phyloP scores from a whole-genome alignment of 1,140 invertebrate genomes.

The Galendromus occidentalis region DNA sequence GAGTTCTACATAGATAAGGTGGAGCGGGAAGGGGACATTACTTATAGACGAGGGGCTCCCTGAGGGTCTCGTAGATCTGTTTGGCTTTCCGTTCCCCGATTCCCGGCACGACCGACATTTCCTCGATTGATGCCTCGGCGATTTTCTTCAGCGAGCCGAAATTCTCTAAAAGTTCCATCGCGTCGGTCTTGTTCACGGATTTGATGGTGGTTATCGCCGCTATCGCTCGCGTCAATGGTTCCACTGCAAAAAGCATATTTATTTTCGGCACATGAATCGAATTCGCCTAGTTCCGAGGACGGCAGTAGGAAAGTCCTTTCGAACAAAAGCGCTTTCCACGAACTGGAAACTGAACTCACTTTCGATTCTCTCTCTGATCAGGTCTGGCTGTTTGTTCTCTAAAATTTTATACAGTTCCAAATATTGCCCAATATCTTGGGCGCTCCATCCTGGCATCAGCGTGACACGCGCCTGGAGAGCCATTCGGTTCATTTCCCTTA shows the following conservation, averaged over 20 bases:
- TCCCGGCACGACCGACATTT: background rate
- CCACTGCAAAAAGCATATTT: background rate
- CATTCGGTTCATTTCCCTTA: background rate
- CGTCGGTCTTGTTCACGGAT: slow-evolving; percentile 5
- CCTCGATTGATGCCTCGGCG: background rate
- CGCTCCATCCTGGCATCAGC: background rate
- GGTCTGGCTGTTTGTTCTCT: background rate
- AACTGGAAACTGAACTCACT: background rate
- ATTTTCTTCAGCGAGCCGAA: background rate
- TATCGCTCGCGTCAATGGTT: background rate
- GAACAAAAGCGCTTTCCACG: too few species aligned
- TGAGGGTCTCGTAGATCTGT: background rate
- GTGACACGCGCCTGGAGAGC: background rate
- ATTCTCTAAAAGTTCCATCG: slow-evolving; percentile 3
- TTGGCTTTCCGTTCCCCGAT: background rate
- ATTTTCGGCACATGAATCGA: too few species aligned
- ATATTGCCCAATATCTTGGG: slow-evolving; percentile 2
- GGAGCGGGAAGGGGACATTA: too few species aligned
- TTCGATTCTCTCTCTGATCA: background rate
- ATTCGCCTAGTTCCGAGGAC: too few species aligned
- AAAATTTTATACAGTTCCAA: background rate
- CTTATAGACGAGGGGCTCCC: background rate
- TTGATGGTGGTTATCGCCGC: background rate
- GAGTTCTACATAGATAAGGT: too few species aligned
- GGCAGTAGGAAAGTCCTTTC: too few species aligned